phyloP scores from a whole-genome alignment of 2,797 vertebrate genomes.

The Coccyzus lansbergi region DNA sequence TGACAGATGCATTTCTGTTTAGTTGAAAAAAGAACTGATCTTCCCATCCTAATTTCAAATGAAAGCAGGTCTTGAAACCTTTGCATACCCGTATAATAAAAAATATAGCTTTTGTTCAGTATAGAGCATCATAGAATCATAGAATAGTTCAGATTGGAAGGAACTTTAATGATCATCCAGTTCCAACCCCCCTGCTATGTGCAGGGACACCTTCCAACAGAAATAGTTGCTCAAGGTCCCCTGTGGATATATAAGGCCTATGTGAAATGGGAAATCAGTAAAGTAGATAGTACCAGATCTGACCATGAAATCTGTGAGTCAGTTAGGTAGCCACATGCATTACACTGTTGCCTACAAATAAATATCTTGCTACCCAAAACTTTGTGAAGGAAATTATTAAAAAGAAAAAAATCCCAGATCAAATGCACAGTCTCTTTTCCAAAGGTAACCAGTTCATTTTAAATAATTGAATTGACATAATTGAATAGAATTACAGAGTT shows the following conservation, averaged over 20 bases:
- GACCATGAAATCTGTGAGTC: neutral
- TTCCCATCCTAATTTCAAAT: neutral
- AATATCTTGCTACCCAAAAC: neutral
- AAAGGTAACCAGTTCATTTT: neutral
- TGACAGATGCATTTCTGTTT: constrained; percentile 49
- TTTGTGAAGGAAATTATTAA: neutral
- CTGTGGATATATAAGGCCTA: neutral
- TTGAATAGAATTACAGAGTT: neutral
- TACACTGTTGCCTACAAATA: neutral
- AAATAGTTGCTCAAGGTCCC: too few relatives aligned
- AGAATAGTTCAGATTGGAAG: too few relatives aligned
- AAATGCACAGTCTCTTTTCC: neutral
- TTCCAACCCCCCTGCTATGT: too few relatives aligned
- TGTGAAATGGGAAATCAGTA: neutral
- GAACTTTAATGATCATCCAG: too few relatives aligned
- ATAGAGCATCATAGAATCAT: neutral
- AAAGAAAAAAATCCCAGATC: neutral
- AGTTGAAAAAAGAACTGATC: neutral
- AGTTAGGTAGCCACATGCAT: neutral
- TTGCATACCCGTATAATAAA: neutral
- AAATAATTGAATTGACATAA: neutral
- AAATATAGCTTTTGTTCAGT: neutral
- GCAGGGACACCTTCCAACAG: too few relatives aligned
- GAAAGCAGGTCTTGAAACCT: neutral
- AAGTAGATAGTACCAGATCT: neutral